These are phyloP conservation scores for Drosophila asahinai DNA, from an alignment of 1,140 invertebrate species.

Conservation along the genomic window DNA sequence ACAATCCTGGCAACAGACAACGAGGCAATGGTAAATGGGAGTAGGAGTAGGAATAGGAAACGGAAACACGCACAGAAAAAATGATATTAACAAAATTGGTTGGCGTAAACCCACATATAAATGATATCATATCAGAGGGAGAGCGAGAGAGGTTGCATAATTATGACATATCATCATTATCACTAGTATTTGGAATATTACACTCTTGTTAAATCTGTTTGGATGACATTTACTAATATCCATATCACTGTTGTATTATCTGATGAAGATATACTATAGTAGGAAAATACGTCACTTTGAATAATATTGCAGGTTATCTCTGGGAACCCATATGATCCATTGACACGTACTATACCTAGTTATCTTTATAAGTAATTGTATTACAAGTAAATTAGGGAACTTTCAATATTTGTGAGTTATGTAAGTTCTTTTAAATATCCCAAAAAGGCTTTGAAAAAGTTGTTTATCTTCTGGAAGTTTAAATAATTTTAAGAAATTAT, in stretches of 20 bases:
- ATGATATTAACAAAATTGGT: constrained; percentile 16
- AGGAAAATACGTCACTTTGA: background rate
- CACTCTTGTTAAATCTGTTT: constrained; percentile 3
- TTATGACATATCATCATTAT: constrained; percentile 13
- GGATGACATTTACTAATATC: constrained; percentile 1
- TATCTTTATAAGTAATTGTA: background rate
- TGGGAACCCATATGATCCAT: background rate
- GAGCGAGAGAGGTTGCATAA: constrained; percentile 11
- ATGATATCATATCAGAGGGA: constrained; percentile 4
- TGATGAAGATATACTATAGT: constrained; percentile 2
- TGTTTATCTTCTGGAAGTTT: background rate
- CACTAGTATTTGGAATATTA: constrained; percentile 1
- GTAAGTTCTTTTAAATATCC: background rate
- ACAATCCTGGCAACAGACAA: constrained; percentile 61
- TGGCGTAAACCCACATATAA: constrained; percentile 8
- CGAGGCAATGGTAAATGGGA: constrained; percentile 8
- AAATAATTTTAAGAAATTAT: too few species aligned
- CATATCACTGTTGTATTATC: constrained; percentile 3
- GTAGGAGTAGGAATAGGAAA: constrained; percentile 8
- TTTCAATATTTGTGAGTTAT: background rate
- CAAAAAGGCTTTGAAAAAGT: background rate
- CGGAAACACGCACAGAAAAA: constrained; percentile 42
- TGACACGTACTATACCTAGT: background rate
- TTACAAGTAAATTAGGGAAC: background rate
- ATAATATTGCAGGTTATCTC: background rate